Evolutionary conservation across 2,888 invertebrate genomes (phyloP), one percentile per base, ranked within the genome.

Genomic region (Catocala sponsa): DNA sequence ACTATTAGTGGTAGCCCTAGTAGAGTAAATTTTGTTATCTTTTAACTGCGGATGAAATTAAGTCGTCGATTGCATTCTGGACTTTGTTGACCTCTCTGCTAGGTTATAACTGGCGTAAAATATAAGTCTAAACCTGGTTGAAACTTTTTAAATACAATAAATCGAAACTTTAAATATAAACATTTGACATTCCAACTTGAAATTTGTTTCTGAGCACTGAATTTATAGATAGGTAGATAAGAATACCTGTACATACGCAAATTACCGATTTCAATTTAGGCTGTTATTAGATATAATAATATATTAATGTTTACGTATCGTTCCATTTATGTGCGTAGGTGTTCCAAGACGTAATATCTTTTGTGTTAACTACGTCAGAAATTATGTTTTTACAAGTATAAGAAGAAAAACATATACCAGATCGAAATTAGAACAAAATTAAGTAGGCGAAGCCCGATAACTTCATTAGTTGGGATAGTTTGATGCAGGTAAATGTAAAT

Each of bases 391-490:
- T 6, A 44, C 13, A n/a, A 44, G 12, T 6, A 44, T 2, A n/a
- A 44, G 12, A n/a, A 44, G 12, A 12, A 12, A 44, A 13, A 44
- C 44, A 44, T 4, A n/a, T n/a, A 79, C 71, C 70, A 71, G 76
- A 74, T 70, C 77, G 80, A 79, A 83, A 76, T 80, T 79, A 75
- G 78, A 78, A 81, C 83, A 79, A 76, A 76, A 82, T 79, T 83
- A 83, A 81, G 81, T 82, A 81, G 80, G 72, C 77, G 75, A 71
- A 74, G 74, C 72, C 64, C 78, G 86, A 87, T 88, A 86, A 81
- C 86, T 91, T 86, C 87, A 86, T 91, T 90, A 91, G 90, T 91
- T 89, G 89, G 81, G 78, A 86, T 80, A 85, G 90, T 89, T 88
- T 83, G 83, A 84, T 83, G 81, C 80, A 83, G 78, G 83, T 86